Conservation (phyloP, 2,113 vertebrate genomes). For the Zosterops japonicus region DNA sequence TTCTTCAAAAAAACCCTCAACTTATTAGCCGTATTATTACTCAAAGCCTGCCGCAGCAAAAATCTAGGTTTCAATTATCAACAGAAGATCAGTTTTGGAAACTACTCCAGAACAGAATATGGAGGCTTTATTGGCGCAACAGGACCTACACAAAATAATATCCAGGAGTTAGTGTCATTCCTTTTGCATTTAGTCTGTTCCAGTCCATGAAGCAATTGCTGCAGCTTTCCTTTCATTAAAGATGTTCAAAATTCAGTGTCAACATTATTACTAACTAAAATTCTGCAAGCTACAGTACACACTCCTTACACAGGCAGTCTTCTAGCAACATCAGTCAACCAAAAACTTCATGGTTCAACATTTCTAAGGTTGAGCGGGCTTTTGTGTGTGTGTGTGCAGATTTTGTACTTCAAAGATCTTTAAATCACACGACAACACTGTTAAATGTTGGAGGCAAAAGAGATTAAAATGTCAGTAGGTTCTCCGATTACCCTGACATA, state of each 20-base stretch:
- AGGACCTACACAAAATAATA: neutral
- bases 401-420: neutral
- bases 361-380: neutral
- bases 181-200: neutral
- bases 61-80: neutral
- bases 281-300: accelerated
- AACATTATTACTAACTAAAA: neutral
- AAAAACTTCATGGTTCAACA: neutral
- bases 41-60: neutral
- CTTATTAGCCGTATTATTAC: neutral
- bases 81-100: neutral
- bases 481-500: neutral
- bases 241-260: neutral
- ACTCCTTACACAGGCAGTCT: accelerated
- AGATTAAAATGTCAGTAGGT: neutral
- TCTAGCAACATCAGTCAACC: neutral
- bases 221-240: neutral
- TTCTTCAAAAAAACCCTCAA: neutral
- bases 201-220: neutral
- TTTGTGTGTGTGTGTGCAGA: neutral
- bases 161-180: neutral
- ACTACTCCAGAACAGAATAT: neutral
- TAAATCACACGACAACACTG: neutral
- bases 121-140: neutral
- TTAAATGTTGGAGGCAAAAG: neutral